Conservation (phyloP, 2,888 invertebrate species). For the Xestia rhomboidea region DNA sequence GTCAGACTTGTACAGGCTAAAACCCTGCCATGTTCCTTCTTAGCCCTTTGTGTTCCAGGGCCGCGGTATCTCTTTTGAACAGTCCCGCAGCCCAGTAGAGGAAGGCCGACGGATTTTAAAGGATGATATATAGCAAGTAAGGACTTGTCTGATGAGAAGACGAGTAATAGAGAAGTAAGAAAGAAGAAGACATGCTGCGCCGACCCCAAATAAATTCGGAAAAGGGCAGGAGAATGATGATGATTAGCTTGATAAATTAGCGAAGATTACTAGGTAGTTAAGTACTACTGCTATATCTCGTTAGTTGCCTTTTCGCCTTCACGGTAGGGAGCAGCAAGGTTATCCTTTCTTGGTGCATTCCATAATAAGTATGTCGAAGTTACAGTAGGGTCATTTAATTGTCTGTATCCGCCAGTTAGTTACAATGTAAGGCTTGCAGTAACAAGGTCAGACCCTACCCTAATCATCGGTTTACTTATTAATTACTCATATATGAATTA, state of each 20-base stretch:
- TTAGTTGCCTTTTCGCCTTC: slow-evolving; percentile 8
- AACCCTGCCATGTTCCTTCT: too few relatives aligned
- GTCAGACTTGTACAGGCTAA: too few relatives aligned
- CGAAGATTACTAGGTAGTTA: background rate
- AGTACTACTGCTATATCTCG: background rate
- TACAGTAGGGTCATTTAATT: slow-evolving; percentile 20
- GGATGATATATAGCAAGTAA: too few relatives aligned
- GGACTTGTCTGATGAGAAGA: too few relatives aligned
- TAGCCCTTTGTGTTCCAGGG: too few relatives aligned
- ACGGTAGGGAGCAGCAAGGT: slow-evolving; percentile 1
- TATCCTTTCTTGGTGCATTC: slow-evolving; percentile 1
- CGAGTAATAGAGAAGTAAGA: too few relatives aligned
- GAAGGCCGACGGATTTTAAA: too few relatives aligned
- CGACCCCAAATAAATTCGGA: too few relatives aligned
- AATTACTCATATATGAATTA: background rate
- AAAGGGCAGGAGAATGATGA: too few relatives aligned
- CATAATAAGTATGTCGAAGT: slow-evolving; percentile 4
- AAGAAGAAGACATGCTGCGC: too few relatives aligned
- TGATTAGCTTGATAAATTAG: background rate
- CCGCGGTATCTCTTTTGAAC: too few relatives aligned
- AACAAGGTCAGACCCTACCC: background rate
- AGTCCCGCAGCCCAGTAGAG: too few relatives aligned
- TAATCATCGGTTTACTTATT: background rate
- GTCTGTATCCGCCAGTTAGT: slow-evolving; percentile 13
- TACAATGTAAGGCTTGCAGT: slow-evolving; percentile 21